These are phyloP conservation scores for Potamarius usumacintae DNA, from an alignment of 2,113 vertebrate genomes.

Conservation along the genomic window DNA sequence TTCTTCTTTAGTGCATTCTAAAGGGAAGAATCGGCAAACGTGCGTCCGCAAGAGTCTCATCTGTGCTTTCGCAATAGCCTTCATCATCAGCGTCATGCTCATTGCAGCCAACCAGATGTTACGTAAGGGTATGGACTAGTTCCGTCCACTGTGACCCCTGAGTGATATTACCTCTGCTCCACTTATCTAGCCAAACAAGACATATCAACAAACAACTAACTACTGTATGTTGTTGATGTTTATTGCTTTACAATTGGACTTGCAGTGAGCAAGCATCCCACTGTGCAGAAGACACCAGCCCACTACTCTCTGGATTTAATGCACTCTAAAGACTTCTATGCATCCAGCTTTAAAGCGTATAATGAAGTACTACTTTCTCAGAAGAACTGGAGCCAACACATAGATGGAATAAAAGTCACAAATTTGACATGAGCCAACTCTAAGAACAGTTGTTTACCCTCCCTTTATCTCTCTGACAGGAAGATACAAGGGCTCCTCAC, in stretches of 20 bases:
- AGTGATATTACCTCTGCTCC: conserved; percentile 45
- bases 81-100: conserved; percentile 99
- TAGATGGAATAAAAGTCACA: conserved; percentile 18
- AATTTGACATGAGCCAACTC: conserved; percentile 1
- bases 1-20: conserved; percentile 83
- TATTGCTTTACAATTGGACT: neutral
- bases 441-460: conserved; percentile 37
- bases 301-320: conserved; percentile 27
- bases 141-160: conserved; percentile 75
- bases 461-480: conserved; percentile 47
- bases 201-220: neutral
- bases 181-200: conserved; percentile 30
- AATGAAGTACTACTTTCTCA: neutral
- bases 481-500: conserved; percentile 50
- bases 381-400: neutral
- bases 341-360: conserved; percentile 27
- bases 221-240: neutral
- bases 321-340: conserved; percentile 22
- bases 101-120: conserved; percentile 99
- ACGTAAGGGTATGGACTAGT: conserved; percentile 96
- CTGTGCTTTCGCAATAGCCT: conserved; percentile 98
- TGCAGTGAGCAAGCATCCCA: conserved; percentile 23
- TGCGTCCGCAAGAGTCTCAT: conserved; percentile 98
- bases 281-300: conserved; percentile 37
- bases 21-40: conserved; percentile 96